Base-by-base conservation (phyloP, 2,113 vertebrate species). In the Dipodomys stephensi region DNA sequence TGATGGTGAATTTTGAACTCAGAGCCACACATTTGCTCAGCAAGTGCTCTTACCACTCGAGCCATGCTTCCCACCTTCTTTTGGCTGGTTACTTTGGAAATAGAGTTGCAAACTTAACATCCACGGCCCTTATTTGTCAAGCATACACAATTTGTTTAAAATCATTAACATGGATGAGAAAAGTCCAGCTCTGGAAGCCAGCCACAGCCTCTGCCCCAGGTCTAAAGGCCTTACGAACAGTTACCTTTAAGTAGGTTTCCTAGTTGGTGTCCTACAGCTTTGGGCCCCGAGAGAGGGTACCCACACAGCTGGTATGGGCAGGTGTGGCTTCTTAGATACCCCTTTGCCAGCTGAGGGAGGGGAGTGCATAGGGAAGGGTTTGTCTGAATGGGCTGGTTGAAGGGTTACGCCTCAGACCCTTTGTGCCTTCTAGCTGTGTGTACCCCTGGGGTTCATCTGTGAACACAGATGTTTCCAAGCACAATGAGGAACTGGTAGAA, bases 241-340 rank as follows among this genome's bases (percentile, higher is more conserved):
- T 49, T 49, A 12, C 12, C 49, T 49, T 39, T 3, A 22, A n/a
- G 23, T 30, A 9, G 3, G 22, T 77, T 28, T 53, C 72, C 0
- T 0, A 5, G 44, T 68, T 49, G 28, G 4, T 49, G 49, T 35
- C 53, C 11, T 65, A 23, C 1, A 4, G 0, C 16, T 20, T 71
- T 72, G 5, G 23, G 30, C 73, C 27, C 25, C 0, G n/a, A 23
- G 28, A 35, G 27, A 1, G 1, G 16, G 80, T 8, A 0, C 10
- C 12, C 11, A n/a, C 8, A 2, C 35, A 3, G 67, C 39, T 46
- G 64, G 18, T 3, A 8, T 49, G 19, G 49, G 67, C 39, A 32
- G 53, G 18, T 3, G 9, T 35, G 19, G 49, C 49, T 49, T 49
- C 49, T 39, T 12, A 49, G 49, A 49, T 12, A 12, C 49, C 49